Evolutionary conservation across 2,888 invertebrate species (phyloP), one percentile per base, ranked within the genome.

Genomic region (Blastobasis adustella): DNA sequence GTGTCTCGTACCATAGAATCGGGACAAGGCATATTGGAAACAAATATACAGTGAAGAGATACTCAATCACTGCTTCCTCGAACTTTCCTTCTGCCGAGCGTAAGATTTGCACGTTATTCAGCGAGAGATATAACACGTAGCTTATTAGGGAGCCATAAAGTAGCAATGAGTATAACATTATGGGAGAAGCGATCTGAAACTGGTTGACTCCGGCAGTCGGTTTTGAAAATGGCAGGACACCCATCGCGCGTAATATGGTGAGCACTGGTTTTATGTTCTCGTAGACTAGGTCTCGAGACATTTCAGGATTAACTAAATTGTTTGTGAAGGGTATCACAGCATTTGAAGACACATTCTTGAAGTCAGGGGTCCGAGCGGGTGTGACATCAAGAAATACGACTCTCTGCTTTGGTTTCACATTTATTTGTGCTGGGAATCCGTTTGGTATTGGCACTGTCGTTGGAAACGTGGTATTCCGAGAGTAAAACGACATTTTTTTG

Each of bases 21-120:
- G 93, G 93, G 45, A 92, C 89, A 0, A 89, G 76, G 9, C 91
- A 74, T 63, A 93, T 86, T 0, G 93, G 93, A 54, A 93, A 83
- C 54, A 94, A 82, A 67, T 93, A 93, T 0, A 93, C 92, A n/a
- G 93, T 90, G 62, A 94, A 94, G 0, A 94, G 79, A 66, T 94
- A 94, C 53, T 93, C 93, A 62, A 94, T 93, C 0, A 93, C 94
- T 0, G 93, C 93, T 73, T 94, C 93, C 62, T 93, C 94, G 56
- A 94, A 94, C 58, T 92, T 90, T 0, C 92, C 93, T 67, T 92
- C 92, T 1, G 91, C 79, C 0, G 91, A 89, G 46, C 88, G 80
- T 10, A 92, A 79, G 55, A 92, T 90, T 62, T 90, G 89, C 1
- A 93, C 90, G 57, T 91, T 91, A 62, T 92, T 84, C 57, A 91